Conservation (phyloP, 2,113 vertebrate genomes). For the Motacilla tschutschensis region DNA sequence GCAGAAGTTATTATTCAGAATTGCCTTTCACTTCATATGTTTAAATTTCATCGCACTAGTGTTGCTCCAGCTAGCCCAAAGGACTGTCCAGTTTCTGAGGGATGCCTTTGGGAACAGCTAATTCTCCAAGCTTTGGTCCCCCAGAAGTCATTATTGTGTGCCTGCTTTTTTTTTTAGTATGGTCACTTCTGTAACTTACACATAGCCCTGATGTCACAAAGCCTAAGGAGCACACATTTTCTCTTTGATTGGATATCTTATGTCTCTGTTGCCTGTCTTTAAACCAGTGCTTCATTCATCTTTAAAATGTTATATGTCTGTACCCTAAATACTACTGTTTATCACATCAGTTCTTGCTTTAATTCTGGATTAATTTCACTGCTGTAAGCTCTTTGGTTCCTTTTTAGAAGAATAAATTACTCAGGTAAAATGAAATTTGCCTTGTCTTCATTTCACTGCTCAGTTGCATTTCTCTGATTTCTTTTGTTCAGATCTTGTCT, state of each 20-base stretch:
- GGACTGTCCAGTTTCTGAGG: neutral
- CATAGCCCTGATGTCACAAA: neutral
- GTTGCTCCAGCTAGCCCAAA: neutral
- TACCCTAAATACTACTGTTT: neutral
- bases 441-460: neutral
- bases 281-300: neutral
- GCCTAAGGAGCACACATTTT: neutral
- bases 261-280: neutral
- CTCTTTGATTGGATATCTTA: neutral
- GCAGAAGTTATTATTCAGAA: neutral
- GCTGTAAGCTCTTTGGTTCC: neutral
- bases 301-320: neutral
- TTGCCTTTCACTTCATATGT: neutral
- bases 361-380: neutral
- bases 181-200: accelerated
- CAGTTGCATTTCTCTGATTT: neutral
- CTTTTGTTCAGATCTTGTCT: neutral
- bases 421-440: neutral
- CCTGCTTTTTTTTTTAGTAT: neutral
- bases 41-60: neutral
- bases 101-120: neutral
- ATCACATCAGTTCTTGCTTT: neutral
- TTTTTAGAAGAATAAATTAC: neutral
- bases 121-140: neutral
- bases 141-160: neutral